Evolutionary conservation across 2,888 invertebrate species (phyloP), one percentile per base, ranked within the genome.

Genomic region (Hipparchia sbordonii): DNA sequence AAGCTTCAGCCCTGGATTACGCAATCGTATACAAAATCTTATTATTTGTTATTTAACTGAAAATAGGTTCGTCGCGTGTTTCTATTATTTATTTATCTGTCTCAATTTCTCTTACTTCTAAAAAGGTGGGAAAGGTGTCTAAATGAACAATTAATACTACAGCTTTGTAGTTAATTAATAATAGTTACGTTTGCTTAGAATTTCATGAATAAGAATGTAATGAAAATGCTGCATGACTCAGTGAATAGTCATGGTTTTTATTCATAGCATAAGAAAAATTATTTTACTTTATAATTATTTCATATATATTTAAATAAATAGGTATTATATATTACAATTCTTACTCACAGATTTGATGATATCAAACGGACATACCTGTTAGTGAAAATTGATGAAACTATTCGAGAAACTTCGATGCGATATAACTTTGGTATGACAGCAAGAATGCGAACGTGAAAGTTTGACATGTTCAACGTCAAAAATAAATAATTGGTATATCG

Each of bases 21-120:
- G 70, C 66, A 72, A 72, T 76, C 59, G 72, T 72, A 67, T 76
- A 46, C 68, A 61, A 70, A 76, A 76, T 74, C 71, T 74, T 72
- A 74, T 72, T 68, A 57, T 71, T 62, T 57, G 70, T 74, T 76
- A 70, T 74, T 76, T 72, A 72, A 74, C 60, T 70, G 54, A 67
- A 68, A 67, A 57, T 66, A 61, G 69, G 52, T 57, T 45, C n/a
- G 10, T n/a, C 13, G 45, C 13, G 60, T 67, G 65, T 72, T 67
- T 63, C 52, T 68, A 70, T 72, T 72, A 63, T 72, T 45, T 45
- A 67, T 67, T 23, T 70, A 63, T 72, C 52, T 45, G 71, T 67
- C 62, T 56, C 67, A 62, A 54, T 67, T 61, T 48, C 39, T 46
- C 61, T 60, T 61, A 69, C 54, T 69, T 39, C 67, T 56, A 23